Percentiles rank a stretch among this genome's conserved stretches.
These are phyloP conservation scores for Diploscapter pachys DNA, from an alignment of 1,140 invertebrate genomes.

Conservation along the genomic window DNA sequence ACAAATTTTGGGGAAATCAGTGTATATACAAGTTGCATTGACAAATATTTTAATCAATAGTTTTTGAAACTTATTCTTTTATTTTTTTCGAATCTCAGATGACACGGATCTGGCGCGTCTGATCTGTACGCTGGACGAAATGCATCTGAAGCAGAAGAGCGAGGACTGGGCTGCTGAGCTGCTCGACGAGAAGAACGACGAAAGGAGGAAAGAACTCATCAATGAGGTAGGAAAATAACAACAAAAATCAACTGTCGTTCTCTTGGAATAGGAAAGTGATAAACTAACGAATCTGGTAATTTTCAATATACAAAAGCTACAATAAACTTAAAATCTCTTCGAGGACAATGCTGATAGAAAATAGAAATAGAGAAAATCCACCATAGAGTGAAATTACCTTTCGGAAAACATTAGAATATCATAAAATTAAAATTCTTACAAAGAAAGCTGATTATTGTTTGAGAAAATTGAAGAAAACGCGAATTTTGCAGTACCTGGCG, in stretches of 20 bases:
- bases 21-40: too few species aligned
- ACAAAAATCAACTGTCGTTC: background rate
- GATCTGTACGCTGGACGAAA: slow-evolving; percentile 16
- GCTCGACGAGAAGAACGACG: slow-evolving; percentile 11
- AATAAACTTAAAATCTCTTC: too few species aligned
- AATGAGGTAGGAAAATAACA: slow-evolving; percentile 1
- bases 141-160: slow-evolving; percentile 7
- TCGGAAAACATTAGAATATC: too few species aligned
- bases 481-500: too few species aligned
- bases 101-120: slow-evolving; percentile 8
- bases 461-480: too few species aligned
- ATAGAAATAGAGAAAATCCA: too few species aligned
- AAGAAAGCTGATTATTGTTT: too few species aligned
- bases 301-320: too few species aligned
- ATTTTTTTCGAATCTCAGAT: slow-evolving; percentile 5
- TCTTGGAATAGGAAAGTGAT: background rate
- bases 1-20: too few species aligned
- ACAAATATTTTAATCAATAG: background rate
- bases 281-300: background rate
- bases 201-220: slow-evolving; percentile 14
- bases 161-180: slow-evolving; percentile 13
- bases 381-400: too few species aligned
- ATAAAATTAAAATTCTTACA: too few species aligned
- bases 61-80: background rate
- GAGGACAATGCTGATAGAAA: too few species aligned